Conservation (phyloP, 1,140 invertebrate species). For the Matsumurasca onukii region DNA sequence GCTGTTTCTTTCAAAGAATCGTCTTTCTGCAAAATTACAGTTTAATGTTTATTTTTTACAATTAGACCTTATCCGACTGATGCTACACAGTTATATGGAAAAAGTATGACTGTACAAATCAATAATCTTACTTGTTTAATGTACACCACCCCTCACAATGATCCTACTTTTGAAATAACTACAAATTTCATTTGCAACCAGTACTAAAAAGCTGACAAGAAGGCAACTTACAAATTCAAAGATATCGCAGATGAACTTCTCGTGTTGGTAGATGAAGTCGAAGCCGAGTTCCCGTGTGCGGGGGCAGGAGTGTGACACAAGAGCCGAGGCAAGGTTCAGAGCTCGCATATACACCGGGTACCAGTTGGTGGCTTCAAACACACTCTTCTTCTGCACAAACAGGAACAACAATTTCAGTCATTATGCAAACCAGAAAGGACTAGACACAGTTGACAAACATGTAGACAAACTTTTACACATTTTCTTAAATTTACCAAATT, state of each 20-base stretch:
- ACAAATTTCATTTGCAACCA: neutral
- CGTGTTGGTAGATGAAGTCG: constrained; percentile 18
- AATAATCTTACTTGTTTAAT: no score
- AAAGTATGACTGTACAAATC: neutral
- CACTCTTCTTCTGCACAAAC: neutral
- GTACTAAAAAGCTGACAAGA: neutral
- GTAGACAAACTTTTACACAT: neutral
- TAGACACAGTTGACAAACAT: no score
- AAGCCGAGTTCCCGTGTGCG: constrained; percentile 16
- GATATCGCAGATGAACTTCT: constrained; percentile 21
- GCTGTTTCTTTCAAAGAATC: constrained; percentile 16
- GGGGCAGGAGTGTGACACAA: constrained; percentile 3
- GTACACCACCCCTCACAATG: no score
- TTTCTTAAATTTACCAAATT: neutral
- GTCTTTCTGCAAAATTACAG: constrained; percentile 1
- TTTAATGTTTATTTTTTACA: neutral
- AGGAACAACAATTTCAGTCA: no score
- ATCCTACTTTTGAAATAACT: no score
- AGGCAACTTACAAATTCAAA: constrained; percentile 21
- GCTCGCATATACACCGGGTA: constrained; percentile 12
- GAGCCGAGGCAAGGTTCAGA: constrained; percentile 4
- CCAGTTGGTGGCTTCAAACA: constrained; percentile 23
- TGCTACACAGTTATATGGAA: neutral
- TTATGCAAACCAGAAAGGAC: no score
- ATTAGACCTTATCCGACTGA: no score